Evolutionary conservation across 2,888 invertebrate species (phyloP), one percentile per base, ranked within the genome.

Genomic region (Operophtera brumata): DNA sequence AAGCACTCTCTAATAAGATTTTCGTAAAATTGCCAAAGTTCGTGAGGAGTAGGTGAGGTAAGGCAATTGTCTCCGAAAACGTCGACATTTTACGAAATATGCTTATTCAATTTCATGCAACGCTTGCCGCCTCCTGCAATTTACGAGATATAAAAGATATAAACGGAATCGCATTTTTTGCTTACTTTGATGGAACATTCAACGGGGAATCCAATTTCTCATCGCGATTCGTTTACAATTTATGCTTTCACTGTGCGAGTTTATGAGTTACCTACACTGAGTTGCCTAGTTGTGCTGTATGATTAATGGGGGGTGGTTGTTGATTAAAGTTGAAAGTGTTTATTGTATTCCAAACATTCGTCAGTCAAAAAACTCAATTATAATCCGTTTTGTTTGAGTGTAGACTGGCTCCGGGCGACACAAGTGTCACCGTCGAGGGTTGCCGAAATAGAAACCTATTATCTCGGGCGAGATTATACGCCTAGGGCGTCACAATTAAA

Each of bases 31-130:
- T 89, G 89, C 85, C 88, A 90, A 90, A 89, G 89, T 90, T 90
- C 86, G 85, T 83, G 78, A 85, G 81, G 81, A 89, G 87, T 87
- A 88, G 90, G 89, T 90, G 90, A 90, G 88, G 89, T 89, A 89
- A 89, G 90, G 89, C 90, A 90, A 90, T 90, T 90, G 90, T 90
- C 89, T 90, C 87, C 82, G 73, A 89, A 89, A 90, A 90, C 89
- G 90, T 80, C 88, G 88, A 80, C 90, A 81, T 90, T 90, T 90
- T 90, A 87, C 90, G 90, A 89, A 90, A 90, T 90, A 89, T 89
- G 90, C 90, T 90, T 90, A 90, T 90, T 90, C 90, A 90, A 90
- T 90, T 90, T 90, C 90, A 90, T 90, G 90, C 90, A 90, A 90
- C 88, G 90, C 88, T 90, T 90, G 86, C 86, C 90, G 86, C 87